phyloP scores from a whole-genome alignment of 2,797 vertebrate species.

The Pagetopsis macropterus region DNA sequence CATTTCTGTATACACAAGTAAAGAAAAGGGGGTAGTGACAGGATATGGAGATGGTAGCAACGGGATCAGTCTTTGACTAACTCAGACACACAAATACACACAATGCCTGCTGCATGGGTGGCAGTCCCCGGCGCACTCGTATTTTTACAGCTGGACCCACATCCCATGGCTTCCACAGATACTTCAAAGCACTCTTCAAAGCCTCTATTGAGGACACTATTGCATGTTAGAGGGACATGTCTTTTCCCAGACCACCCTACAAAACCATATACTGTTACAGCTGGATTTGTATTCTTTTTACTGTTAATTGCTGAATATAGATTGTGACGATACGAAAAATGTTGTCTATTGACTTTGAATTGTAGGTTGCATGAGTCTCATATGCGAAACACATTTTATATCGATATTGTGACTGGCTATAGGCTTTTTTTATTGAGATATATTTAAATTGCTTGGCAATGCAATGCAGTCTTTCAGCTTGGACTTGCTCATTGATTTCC shows the following conservation, averaged over 20 bases:
- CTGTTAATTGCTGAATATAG: conserved; percentile 20
- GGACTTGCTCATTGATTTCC: conserved; percentile 38
- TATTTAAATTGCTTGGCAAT: conserved; percentile 39
- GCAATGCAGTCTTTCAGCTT: conserved; percentile 39
- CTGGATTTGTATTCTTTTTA: conserved; percentile 27
- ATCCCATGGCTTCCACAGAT: conserved; percentile 59
- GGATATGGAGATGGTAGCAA: conserved; percentile 66
- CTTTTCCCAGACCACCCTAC: conserved; percentile 22
- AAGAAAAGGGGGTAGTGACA: conserved; percentile 50
- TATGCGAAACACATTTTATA: conserved; percentile 23
- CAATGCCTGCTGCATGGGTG: conserved; percentile 78
- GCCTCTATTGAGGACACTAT: conserved; percentile 33
- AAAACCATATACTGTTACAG: conserved; percentile 6
- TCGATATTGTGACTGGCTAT: conserved; percentile 9
- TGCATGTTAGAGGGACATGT: conserved; percentile 41
- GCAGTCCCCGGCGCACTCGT: conserved; percentile 62
- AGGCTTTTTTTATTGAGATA: conserved; percentile 33
- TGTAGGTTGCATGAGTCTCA: conserved; percentile 5
- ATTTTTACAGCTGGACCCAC: conserved; percentile 84
- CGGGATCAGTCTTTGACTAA: conserved; percentile 64
- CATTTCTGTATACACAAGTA: conserved; percentile 46
- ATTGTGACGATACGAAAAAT: conserved; percentile 4
- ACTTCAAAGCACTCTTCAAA: conserved; percentile 58
- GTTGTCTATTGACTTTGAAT: conserved; percentile 22
- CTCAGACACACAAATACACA: conserved; percentile 62